Evolutionary conservation across 1,140 invertebrate genomes (phyloP), one percentile per base, ranked within the genome.

Genomic region (Bombus turneri): DNA sequence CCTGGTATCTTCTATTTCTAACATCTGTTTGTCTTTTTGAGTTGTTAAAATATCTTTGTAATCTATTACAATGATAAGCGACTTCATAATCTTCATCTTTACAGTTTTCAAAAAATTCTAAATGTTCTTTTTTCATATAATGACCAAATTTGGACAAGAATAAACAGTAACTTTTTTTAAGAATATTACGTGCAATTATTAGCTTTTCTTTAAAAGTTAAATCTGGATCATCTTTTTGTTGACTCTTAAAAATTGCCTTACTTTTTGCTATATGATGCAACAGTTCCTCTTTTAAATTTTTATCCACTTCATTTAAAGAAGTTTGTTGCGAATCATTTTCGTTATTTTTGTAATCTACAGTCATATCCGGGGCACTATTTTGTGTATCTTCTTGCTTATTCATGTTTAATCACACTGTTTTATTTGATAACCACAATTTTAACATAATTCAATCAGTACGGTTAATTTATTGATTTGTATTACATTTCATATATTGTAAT

Each of bases 1-100:
- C 98, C 92, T 97, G 96, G 93, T 97, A 99, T 72, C 98, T 95
- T 88, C 98, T 95, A 94, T 99, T 98, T 93, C 97, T 98, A 0
- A 97, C 94, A 90, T 96, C 96, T n/a, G 96, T 96, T 86, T 95
- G 94, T 79, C 95, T 95, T 66, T 92, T 95, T 47, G 94, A 93
- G 28, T 96, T 94, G 71, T 96, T 94, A 84, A 96, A 95, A 89
- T 95, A 96, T 68, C 95, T 94, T 81, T 95, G 95, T 34, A 98
- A 95, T 83, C 96, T 94, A 25, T 94, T 92, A 8, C 97, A 77
- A 92, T 97, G 95, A 90, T 96, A 96, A 81, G 95, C 95, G 8
- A 97, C 95, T 91, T 97, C 96, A 90, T 97, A 96, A 76, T 96
- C 94, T 53, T 94, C 91, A 53, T 95, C 93, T 74, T 93, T 91